Percentiles rank a stretch among this genome's conserved stretches.
These are phyloP conservation scores for Norana najaformis DNA, from an alignment of 2,888 invertebrate genomes.

Conservation along the genomic window DNA sequence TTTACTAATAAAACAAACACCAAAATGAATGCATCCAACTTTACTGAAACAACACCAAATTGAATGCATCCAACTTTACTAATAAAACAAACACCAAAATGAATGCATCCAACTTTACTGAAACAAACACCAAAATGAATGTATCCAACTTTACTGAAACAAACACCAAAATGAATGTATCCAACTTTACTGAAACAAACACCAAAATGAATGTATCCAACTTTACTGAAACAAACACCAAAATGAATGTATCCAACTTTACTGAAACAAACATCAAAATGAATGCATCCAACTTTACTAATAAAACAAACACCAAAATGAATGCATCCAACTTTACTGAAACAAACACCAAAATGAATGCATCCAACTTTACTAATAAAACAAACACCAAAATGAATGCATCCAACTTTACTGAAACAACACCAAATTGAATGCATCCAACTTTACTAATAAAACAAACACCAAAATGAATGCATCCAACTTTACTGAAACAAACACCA, in stretches of 20 bases:
- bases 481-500: too few relatives aligned
- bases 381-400: background rate
- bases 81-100: constrained; percentile 27
- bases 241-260: background rate
- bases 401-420: too few relatives aligned
- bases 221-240: constrained; percentile 51
- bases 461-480: background rate
- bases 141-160: constrained; percentile 72
- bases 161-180: background rate
- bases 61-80: constrained; percentile 81
- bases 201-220: constrained; percentile 94
- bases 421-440: constrained; percentile 93
- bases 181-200: too few relatives aligned
- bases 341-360: too few relatives aligned
- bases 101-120: background rate
- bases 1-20: constrained; percentile 53
- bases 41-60: too few relatives aligned
- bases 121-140: too few relatives aligned
- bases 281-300: constrained; percentile 80
- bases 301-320: background rate
- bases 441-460: constrained; percentile 62
- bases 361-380: constrained; percentile 74
- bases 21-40: background rate
- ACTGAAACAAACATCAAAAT: too few relatives aligned
- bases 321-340: background rate